phyloP scores from a whole-genome alignment of 2,797 vertebrate genomes.

The Muscicapa comitata region DNA sequence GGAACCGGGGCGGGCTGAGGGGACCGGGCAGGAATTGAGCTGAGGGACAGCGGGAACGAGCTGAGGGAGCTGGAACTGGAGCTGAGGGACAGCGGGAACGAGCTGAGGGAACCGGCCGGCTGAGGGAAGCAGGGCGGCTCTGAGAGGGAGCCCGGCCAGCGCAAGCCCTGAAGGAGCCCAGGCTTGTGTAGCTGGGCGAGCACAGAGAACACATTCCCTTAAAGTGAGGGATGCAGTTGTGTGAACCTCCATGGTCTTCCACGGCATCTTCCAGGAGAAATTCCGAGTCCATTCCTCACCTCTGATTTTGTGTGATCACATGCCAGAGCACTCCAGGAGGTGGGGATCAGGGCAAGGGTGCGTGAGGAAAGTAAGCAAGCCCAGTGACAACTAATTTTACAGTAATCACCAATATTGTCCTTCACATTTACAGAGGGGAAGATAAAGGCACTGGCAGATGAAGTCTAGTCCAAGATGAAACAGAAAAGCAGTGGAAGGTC shows the following conservation, averaged over 20 bases:
- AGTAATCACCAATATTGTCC: too few species aligned
- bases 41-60: not conserved
- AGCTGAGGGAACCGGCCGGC: not conserved
- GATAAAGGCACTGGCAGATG: not conserved
- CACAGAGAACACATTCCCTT: fast-evolving
- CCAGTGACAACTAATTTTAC: not conserved
- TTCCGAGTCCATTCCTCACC: not conserved
- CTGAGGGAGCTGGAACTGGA: fast-evolving
- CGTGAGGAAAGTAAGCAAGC: not conserved
- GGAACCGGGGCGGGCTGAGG: too few species aligned
- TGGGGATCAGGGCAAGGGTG: not conserved
- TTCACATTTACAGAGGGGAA: not conserved
- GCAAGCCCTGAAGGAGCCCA: not conserved
- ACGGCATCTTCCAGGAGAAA: not conserved
- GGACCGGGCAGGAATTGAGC: too few species aligned
- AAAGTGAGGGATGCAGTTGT: fast-evolving
- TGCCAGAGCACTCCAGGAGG: too few species aligned
- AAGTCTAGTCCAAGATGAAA: not conserved
- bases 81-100: fast-evolving
- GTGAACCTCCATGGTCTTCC: not conserved
- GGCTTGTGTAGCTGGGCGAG: not conserved
- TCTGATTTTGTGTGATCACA: not conserved
- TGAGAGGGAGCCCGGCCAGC: fast-evolving
- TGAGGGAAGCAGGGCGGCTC: not conserved
- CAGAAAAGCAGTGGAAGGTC: not conserved